Evolutionary conservation across 1,140 invertebrate species (phyloP), one percentile per base, ranked within the genome.

Genomic region (Epicauta chinensis): DNA sequence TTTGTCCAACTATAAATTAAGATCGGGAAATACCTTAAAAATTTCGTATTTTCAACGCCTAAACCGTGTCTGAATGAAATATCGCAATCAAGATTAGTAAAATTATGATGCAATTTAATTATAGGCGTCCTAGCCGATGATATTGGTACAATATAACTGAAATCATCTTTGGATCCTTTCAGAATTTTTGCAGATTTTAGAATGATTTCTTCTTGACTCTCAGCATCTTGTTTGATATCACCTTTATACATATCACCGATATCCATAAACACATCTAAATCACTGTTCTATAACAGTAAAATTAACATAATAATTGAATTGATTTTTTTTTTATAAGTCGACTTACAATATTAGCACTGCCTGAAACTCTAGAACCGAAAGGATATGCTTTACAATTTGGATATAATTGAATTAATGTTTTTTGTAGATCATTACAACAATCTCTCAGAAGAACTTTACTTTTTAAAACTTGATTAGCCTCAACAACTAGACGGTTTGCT

Each of bases 21-120:
- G n/a, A n/a, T n/a, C n/a, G n/a, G n/a, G 10, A 37, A 55, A 35
- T 70, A 76, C 72, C 61, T 70, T 31, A 78, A 56, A 59, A 76
- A 67, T 61, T 68, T 70, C 1, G 75, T 75, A 58, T 80, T 80
- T 64, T 78, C 73, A 13, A 76, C 72, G 53, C 72, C 71, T 11
- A 81, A 67, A 3, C 75, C 74, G 68, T 76, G 75, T 23, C 69
- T 65, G 50, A 81, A 79, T 0, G 77, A 79, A 29, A 82, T 64
- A 66, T 81, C 79, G 61, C 77, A 79, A 17, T 73, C 65, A 2
- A 80, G 52, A 6, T 61, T 54, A 3, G 71, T 73, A 2, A 55
- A 48, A n/a, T 53, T 61, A 58, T 80, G 75, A 40, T 56, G 56
- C 36, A 78, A 61, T 64, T 75, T 77, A 9, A 82, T 69, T 53